phyloP scores from a whole-genome alignment of 2,113 vertebrate species.

The Martes martes region DNA sequence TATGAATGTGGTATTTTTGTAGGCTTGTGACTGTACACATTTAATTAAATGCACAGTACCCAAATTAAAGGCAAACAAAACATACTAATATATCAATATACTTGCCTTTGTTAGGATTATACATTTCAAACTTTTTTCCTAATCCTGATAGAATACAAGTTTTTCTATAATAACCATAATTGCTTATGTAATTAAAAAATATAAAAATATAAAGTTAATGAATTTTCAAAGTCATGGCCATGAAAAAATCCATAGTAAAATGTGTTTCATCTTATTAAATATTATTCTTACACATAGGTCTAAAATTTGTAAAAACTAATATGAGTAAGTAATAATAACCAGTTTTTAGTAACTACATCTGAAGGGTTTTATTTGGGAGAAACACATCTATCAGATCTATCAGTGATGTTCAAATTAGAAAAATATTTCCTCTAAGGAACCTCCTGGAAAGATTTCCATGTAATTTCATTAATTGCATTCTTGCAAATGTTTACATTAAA shows the following conservation, averaged over 20 bases:
- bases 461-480: neutral
- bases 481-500: neutral
- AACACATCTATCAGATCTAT: neutral
- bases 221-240: neutral
- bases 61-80: neutral
- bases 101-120: neutral
- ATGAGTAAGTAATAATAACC: neutral
- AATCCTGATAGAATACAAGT: neutral
- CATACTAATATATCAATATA: neutral
- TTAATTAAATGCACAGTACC: neutral
- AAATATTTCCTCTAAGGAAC: neutral
- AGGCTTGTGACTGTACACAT: neutral
- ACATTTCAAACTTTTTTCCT: neutral
- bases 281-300: neutral
- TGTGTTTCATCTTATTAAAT: neutral
- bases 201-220: neutral
- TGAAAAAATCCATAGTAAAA: neutral
- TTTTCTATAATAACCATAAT: neutral
- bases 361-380: neutral
- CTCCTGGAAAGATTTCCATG: neutral
- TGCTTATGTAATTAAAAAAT: neutral
- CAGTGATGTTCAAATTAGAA: neutral
- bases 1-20: neutral
- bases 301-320: neutral
- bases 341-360: neutral